Percentiles rank a stretch among this genome's conserved stretches.
Evolutionary conservation across 2,797 vertebrate species (phyloP).

Genomic region (Chiloscyllium punctatum): DNA sequence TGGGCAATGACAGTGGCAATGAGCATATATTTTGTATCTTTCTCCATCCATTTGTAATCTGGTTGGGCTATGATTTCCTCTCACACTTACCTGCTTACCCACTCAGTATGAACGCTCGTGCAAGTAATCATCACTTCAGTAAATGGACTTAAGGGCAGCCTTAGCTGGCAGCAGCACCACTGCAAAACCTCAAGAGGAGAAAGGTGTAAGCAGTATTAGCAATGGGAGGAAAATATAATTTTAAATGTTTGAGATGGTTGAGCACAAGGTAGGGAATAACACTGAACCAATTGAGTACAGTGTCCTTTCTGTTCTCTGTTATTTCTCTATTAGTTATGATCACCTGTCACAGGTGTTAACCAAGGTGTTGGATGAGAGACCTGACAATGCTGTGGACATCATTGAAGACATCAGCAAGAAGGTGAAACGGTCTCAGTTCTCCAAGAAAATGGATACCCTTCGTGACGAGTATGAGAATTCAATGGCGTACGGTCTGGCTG

Average conservation of each 20-base stretch:
- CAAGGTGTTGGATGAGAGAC: conserved; percentile 78
- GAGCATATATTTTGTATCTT: not conserved
- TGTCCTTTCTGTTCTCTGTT: not conserved
- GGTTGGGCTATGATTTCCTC: not conserved
- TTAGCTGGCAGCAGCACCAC: not conserved
- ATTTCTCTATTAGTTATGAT: conserved; percentile 68
- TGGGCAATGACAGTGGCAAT: not conserved
- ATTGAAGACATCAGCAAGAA: conserved; percentile 78
- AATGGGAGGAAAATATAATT: not conserved
- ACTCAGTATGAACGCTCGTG: not conserved
- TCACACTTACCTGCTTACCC: not conserved
- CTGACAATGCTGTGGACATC: conserved; percentile 72
- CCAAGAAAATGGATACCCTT: conserved; percentile 63
- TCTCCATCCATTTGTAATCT: not conserved
- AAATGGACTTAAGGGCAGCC: not conserved
- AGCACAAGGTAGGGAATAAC: not conserved
- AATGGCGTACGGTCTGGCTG: conserved; percentile 60
- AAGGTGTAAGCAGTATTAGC: not conserved
- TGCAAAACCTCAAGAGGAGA: not conserved
- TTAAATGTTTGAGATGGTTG: not conserved
- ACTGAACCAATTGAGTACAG: too few relatives aligned
- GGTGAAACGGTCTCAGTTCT: conserved; percentile 66
- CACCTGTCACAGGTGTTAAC: conserved; percentile 72
- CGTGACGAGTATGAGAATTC: conserved; percentile 54
- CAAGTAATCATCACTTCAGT: not conserved